These are phyloP conservation scores for Vulpes lagopus DNA, from an alignment of 2,113 vertebrate genomes.

Conservation along the genomic window DNA sequence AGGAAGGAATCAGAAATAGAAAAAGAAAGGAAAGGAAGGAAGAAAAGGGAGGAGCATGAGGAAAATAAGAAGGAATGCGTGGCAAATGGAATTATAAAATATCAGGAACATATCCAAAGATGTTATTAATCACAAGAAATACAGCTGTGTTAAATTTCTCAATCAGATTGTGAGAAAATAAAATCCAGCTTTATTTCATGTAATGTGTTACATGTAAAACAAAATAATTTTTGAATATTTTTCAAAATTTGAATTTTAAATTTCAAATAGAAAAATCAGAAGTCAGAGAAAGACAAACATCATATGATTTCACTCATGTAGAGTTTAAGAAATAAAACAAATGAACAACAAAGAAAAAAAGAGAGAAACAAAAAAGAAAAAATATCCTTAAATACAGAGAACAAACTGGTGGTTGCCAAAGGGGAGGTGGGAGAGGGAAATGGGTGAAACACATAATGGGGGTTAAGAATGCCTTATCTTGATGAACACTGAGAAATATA, in stretches of 20 bases:
- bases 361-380: not conserved
- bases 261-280: not conserved
- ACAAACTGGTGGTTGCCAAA: not conserved
- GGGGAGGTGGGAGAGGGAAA: not conserved
- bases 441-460: not conserved
- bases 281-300: not conserved
- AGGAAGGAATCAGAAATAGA: not conserved
- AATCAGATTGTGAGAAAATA: not conserved
- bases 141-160: not conserved
- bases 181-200: not conserved
- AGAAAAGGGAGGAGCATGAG: not conserved
- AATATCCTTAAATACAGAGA: not conserved
- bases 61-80: not conserved
- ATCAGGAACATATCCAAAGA: not conserved
- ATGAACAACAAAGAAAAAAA: not conserved
- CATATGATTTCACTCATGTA: not conserved
- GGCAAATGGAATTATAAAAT: not conserved
- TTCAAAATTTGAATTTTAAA: not conserved
- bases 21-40: not conserved
- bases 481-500: not conserved
- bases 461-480: not conserved
- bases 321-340: not conserved
- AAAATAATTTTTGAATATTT: conserved; percentile 8
- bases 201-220: not conserved
- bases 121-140: conserved; percentile 20